A percentile compares a stretch with the other conserved stretches of the same genome.
phyloP scores from a whole-genome alignment of 2,797 vertebrate genomes.

The Poecilia velifera region DNA sequence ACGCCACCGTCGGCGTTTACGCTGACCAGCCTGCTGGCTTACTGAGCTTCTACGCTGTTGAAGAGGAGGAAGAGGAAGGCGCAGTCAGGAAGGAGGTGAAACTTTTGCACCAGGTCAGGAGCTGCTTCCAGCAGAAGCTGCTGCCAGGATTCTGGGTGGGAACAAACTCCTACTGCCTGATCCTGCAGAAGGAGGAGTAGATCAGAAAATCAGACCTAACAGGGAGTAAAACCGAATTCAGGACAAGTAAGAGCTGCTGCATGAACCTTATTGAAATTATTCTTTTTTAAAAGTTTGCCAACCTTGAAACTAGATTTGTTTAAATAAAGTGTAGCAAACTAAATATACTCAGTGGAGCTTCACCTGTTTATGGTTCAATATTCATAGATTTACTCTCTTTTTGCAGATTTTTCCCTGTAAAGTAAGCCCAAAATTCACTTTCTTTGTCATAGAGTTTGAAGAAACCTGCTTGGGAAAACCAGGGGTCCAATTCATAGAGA shows the following conservation, averaged over 20 bases:
- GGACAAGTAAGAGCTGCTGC: not conserved
- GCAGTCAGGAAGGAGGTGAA: conserved; percentile 54
- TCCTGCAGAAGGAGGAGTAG: conserved; percentile 61
- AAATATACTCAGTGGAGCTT: not conserved
- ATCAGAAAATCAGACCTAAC: not conserved
- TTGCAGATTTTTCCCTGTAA: not conserved
- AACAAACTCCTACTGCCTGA: conserved; percentile 57
- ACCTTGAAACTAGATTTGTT: not conserved
- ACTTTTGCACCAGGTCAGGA: conserved; percentile 62
- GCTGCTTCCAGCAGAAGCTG: conserved; percentile 67
- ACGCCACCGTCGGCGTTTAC: conserved; percentile 62
- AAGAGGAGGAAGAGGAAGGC: conserved; percentile 53
- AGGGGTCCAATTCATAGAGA: not conserved
- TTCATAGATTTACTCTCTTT: too few species aligned
- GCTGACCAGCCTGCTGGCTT: conserved; percentile 75
- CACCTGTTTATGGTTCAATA: not conserved
- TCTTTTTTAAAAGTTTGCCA: not conserved
- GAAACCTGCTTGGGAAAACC: not conserved
- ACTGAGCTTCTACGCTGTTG: conserved; percentile 72
- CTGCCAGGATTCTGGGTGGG: conserved; percentile 76
- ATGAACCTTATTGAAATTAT: not conserved
- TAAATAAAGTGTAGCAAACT: not conserved
- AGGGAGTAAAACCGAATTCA: conserved; percentile 1
- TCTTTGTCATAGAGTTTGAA: not conserved
- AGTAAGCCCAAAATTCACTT: not conserved